These are phyloP conservation scores for Cryptosula pallasiana DNA, from an alignment of 2,888 invertebrate species.

Conservation along the genomic window DNA sequence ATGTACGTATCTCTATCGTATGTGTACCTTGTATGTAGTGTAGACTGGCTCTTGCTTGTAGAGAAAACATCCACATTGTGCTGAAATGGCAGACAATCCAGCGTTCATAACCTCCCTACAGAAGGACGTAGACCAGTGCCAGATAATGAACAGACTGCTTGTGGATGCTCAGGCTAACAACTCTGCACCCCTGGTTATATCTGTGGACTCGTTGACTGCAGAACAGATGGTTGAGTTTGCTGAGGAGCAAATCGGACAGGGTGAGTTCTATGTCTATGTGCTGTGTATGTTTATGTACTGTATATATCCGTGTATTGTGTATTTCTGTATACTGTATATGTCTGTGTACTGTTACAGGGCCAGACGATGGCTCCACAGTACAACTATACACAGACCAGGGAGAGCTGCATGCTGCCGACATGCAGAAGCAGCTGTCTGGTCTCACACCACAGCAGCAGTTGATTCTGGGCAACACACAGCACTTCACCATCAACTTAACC, in stretches of 20 bases:
- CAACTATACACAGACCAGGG: neutral
- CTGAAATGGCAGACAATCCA: slow-evolving; percentile 5
- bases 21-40: too few species aligned
- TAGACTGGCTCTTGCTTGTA: neutral
- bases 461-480: neutral
- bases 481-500: slow-evolving; percentile 20
- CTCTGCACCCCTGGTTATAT: neutral
- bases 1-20: neutral
- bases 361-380: neutral
- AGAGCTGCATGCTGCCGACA: neutral
- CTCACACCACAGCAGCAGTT: neutral
- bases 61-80: slow-evolving; percentile 2
- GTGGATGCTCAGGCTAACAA: neutral
- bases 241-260: neutral
- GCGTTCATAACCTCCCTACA: neutral
- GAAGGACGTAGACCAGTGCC: neutral
- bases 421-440: neutral
- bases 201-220: neutral
- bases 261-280: too few species aligned
- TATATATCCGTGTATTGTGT: too few species aligned
- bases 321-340: neutral
- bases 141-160: neutral
- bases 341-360: neutral
- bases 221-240: slow-evolving; percentile 8
- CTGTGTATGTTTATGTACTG: neutral